A percentile compares a stretch with the other conserved stretches of the same genome.
phyloP scores from a whole-genome alignment of 30 jellyfish, hydroid and myxozoan species.

The Morbakka virulenta region DNA sequence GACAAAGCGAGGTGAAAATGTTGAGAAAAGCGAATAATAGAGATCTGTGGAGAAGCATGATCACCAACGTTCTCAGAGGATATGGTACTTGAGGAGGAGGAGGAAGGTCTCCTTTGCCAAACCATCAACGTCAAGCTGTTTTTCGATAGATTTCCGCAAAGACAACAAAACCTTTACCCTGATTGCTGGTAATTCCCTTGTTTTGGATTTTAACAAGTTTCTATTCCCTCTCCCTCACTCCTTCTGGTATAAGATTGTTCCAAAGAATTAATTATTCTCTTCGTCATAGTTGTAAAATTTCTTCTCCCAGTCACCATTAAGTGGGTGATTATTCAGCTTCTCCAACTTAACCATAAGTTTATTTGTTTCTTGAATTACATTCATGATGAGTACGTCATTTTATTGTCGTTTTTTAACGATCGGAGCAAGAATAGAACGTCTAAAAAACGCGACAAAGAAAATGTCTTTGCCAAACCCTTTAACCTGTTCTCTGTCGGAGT shows the following conservation, averaged over 20 bases:
- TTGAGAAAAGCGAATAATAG: no score
- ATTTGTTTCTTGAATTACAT: conserved; percentile 1
- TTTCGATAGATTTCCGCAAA: background rate
- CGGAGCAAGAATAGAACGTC: background rate
- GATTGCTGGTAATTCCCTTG: conserved; percentile 8
- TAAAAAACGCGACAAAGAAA: background rate
- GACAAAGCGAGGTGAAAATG: no score
- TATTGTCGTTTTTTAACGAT: background rate
- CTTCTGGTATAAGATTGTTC: background rate
- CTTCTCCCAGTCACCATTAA: conserved; percentile 7
- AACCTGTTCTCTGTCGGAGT: no score
- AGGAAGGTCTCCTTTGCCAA: background rate
- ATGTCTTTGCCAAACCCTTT: no score
- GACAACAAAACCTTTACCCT: conserved; percentile 10
- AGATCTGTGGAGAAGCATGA: no score
- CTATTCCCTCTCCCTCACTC: background rate
- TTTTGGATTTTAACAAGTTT: conserved; percentile 11
- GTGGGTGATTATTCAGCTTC: background rate
- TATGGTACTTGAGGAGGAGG: no score
- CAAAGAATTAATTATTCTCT: background rate
- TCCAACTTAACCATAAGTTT: background rate
- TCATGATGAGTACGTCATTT: background rate
- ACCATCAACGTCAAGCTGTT: conserved; percentile 6
- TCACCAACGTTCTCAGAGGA: no score
- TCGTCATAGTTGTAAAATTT: background rate